Base-by-base conservation (phyloP, 1,140 invertebrate genomes). In the Pseudoatta argentina region DNA sequence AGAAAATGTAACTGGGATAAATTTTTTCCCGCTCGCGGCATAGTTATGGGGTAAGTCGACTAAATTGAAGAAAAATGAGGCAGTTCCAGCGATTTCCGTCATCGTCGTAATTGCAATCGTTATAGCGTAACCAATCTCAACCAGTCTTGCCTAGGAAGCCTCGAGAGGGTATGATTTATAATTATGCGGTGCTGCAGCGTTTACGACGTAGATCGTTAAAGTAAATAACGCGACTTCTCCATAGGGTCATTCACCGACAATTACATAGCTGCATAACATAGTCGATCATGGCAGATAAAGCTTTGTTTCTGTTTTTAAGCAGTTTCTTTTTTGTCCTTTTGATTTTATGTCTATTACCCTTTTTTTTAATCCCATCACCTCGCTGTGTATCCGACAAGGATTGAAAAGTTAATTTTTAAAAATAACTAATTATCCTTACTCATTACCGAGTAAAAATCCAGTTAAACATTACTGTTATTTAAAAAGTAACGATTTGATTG, bases 161-260 rank as follows among this genome's bases (percentile, higher is more conserved):
- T 34, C 21, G 48, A 24, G 69, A 24, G 24, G 27, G 48, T 86
- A 85, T 91, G 75, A 92, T 92, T 87, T 90, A 91, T 85, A 92
- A 92, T 92, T 87, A 88, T 89, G 85, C 72, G 34, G 48, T 78
- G 87, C 91, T 81, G 61, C 73, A 91, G 87, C 21, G 77, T 67
- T 51, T 6, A 30, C 61, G 76, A 24, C 12, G 21, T 8, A 63
- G 82, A 90, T 89, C 72, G 81, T 91, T 89, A 91, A 90, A 71
- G 67, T 91, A 91, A 91, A 91, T 90, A 91, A 87, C 66, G 85
- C 55, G 71, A 59, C 76, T 82, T 87, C 81, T 86, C 77, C 5
- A 67, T 10, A 51, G 24, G 87, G 82, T 89, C 83, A 48, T 86
- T 85, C 83, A 91, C 83, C 87, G 67, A 61, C 39, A 73, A 82